Evolutionary conservation across 2,888 invertebrate genomes (phyloP).

Genomic region (Eustalomyia histrio): DNA sequence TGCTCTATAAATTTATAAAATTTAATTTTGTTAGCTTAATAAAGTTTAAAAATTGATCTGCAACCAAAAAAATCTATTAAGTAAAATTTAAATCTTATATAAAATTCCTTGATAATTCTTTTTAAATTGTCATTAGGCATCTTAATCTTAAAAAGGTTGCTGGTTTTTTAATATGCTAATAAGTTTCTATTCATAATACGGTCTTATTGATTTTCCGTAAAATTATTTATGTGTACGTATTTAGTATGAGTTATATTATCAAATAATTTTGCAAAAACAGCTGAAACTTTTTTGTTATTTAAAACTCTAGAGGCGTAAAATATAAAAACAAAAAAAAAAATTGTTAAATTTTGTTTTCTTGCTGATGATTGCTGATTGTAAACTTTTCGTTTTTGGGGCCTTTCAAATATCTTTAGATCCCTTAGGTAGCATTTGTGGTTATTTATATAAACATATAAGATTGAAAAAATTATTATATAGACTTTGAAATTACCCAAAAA

Average conservation of each 20-base stretch:
- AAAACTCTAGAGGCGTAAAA: conserved; percentile 33
- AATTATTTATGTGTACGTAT: neutral
- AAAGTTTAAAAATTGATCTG: too few species aligned
- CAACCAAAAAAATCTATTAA: too few species aligned
- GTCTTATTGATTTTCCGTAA: conserved; percentile 37
- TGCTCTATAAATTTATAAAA: too few species aligned
- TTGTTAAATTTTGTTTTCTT: conserved; percentile 21
- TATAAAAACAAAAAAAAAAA: neutral
- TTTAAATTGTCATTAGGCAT: too few species aligned
- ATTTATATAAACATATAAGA: conserved; percentile 6
- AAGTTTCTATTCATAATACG: neutral
- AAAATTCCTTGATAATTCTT: too few species aligned
- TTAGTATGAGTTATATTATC: conserved; percentile 1
- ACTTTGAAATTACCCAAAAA: neutral
- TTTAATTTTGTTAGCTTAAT: too few species aligned
- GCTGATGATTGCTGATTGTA: neutral
- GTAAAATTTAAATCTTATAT: too few species aligned
- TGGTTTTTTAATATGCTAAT: neutral
- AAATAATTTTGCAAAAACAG: conserved; percentile 1
- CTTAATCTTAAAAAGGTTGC: neutral
- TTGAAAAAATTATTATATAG: neutral
- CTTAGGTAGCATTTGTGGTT: conserved; percentile 18
- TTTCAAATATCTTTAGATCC: neutral
- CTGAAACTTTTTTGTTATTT: conserved; percentile 33
- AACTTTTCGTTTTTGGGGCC: neutral